Evolutionary conservation across 2,888 invertebrate genomes (phyloP).

Genomic region (Metacarcinus magister): DNA sequence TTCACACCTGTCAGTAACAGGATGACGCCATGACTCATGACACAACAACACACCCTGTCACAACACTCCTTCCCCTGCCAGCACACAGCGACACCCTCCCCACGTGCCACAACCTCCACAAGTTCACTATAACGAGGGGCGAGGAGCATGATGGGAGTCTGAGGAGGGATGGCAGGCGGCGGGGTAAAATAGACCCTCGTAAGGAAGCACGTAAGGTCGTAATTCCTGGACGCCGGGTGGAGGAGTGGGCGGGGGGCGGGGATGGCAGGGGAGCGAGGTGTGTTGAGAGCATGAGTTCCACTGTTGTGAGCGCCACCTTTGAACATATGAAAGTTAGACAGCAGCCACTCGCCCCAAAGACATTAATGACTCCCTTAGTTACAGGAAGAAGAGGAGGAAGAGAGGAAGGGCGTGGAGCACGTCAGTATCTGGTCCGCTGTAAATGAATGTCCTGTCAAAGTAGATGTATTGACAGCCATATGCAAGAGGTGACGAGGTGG

Average conservation of each 20-base stretch:
- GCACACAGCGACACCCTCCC: not conserved
- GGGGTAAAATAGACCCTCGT: not conserved
- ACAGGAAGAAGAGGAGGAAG: not conserved
- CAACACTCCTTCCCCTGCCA: not conserved
- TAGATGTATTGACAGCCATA: not conserved
- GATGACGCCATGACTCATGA: not conserved
- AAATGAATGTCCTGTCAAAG: not conserved
- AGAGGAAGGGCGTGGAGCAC: not conserved
- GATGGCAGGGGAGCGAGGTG: not conserved
- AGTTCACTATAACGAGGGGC: conserved; percentile 13
- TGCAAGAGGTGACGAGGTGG: not conserved
- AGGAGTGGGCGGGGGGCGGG: not conserved
- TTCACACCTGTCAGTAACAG: not conserved
- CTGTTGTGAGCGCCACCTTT: not conserved
- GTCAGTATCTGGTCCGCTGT: not conserved
- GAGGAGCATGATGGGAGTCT: not conserved
- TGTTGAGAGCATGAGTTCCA: not conserved
- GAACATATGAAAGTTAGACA: not conserved
- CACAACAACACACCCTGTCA: not conserved
- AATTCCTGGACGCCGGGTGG: not conserved
- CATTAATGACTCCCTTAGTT: not conserved
- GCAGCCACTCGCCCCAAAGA: not conserved
- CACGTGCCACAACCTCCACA: not conserved
- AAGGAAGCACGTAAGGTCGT: not conserved
- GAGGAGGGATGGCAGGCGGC: not conserved